Evolutionary conservation across 2,797 vertebrate genomes (phyloP).

Genomic region (Hafferia zeledoni): DNA sequence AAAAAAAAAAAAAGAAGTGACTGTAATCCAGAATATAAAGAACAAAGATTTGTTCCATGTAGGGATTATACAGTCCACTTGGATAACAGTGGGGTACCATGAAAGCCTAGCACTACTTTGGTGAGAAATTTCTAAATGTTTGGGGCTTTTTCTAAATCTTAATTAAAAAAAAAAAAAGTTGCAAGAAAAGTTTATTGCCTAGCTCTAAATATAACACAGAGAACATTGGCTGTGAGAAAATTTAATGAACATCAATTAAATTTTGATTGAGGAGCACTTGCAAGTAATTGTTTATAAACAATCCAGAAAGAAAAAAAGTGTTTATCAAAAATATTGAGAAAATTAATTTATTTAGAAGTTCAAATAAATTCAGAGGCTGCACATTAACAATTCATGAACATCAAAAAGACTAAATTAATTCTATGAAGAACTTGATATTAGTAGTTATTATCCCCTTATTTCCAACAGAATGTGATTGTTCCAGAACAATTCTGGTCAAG

Average conservation of each 20-base stretch:
- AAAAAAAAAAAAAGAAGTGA: not conserved
- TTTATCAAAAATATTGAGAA: constrained; percentile 49
- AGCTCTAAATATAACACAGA: not conserved
- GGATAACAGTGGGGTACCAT: not conserved
- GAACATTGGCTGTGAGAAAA: not conserved
- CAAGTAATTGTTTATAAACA: constrained; percentile 61
- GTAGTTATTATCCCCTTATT: constrained; percentile 45
- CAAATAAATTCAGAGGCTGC: constrained; percentile 27
- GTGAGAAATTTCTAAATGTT: not conserved
- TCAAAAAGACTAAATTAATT: constrained; percentile 26
- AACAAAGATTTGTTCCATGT: not conserved
- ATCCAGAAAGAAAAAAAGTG: not conserved
- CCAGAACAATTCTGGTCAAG: constrained; percentile 46
- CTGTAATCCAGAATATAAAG: not conserved
- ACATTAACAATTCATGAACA: constrained; percentile 44
- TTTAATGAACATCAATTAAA: not conserved
- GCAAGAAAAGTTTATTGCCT: not conserved
- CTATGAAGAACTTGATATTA: constrained; percentile 5
- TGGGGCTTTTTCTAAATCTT: rapidly evolving
- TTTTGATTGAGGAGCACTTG: constrained; percentile 21
- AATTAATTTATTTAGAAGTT: constrained; percentile 44
- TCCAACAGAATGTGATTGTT: not conserved
- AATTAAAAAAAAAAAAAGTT: not conserved
- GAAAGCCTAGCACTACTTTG: not conserved
- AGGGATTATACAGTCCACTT: not conserved